Evolutionary conservation across 2,113 vertebrate genomes (phyloP).

Genomic region (Epinephelus cyanopodus): DNA sequence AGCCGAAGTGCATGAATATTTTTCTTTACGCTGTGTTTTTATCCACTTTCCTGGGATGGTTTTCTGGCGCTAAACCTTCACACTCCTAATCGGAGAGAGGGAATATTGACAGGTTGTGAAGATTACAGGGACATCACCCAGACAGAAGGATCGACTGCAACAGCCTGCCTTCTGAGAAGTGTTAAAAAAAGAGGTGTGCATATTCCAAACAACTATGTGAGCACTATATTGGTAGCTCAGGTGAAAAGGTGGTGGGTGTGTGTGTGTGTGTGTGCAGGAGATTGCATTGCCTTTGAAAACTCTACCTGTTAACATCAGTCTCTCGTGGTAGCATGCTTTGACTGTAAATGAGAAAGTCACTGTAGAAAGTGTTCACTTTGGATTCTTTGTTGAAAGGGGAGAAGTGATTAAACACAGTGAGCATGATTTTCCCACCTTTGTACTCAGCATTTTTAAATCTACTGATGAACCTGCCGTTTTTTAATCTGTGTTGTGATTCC

Average conservation of each 20-base stretch:
- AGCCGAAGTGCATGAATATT: background rate
- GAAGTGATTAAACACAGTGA: background rate
- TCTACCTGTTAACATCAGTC: background rate
- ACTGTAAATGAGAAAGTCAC: background rate
- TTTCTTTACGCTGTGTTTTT: background rate
- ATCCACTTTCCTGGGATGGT: background rate
- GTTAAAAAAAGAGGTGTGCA: constrained; percentile 6
- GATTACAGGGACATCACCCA: constrained; percentile 19
- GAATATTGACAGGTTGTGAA: constrained; percentile 27
- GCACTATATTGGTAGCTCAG: background rate
- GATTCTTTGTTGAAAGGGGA: background rate
- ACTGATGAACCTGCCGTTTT: background rate
- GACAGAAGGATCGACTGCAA: constrained; percentile 1
- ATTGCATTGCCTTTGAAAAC: background rate
- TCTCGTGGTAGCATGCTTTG: background rate
- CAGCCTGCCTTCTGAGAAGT: constrained; percentile 15
- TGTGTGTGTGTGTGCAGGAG: background rate
- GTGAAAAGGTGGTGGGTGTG: background rate
- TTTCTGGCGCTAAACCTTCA: constrained; percentile 29
- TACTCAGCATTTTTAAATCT: background rate
- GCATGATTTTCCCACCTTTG: background rate
- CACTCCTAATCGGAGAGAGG: background rate
- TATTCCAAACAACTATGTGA: constrained; percentile 1
- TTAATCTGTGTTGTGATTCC: background rate
- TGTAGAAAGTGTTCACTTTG: background rate